phyloP scores from a whole-genome alignment of 2,113 vertebrate species.

The Smithornis capensis region DNA sequence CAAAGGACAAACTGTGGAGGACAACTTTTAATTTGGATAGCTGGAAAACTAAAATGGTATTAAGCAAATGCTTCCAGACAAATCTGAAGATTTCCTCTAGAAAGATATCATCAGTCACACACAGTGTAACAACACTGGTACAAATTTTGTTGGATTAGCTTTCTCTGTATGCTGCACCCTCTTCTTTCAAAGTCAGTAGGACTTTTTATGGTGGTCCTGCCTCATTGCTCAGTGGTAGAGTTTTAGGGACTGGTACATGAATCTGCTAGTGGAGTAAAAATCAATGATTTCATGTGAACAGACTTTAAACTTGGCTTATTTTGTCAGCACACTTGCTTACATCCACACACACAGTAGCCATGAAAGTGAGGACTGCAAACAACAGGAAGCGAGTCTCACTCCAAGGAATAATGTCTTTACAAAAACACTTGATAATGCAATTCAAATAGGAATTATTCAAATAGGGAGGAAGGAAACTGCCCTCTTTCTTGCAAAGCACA shows the following conservation, averaged over 20 bases:
- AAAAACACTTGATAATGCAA: not conserved
- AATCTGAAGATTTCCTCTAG: not conserved
- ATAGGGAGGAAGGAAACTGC: not conserved
- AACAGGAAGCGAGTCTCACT: not conserved
- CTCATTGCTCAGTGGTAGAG: not conserved
- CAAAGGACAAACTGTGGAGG: not conserved
- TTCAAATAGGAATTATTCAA: not conserved
- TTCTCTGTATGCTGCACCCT: not conserved
- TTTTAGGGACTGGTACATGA: not conserved
- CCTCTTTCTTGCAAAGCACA: not conserved
- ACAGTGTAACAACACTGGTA: not conserved
- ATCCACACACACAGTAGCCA: accelerated
- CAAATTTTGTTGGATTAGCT: not conserved
- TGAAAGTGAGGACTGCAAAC: not conserved
- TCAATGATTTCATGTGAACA: not conserved
- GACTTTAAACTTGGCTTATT: not conserved
- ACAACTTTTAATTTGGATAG: not conserved
- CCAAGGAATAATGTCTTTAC: not conserved
- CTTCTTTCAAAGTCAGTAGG: not conserved
- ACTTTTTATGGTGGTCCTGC: not conserved
- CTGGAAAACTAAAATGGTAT: not conserved
- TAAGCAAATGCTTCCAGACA: not conserved
- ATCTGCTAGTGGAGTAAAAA: not conserved
- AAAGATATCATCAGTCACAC: not conserved
- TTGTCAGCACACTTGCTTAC: not conserved